Evolutionary conservation across 2,113 vertebrate species (phyloP).

Genomic region (Daboia siamensis): DNA sequence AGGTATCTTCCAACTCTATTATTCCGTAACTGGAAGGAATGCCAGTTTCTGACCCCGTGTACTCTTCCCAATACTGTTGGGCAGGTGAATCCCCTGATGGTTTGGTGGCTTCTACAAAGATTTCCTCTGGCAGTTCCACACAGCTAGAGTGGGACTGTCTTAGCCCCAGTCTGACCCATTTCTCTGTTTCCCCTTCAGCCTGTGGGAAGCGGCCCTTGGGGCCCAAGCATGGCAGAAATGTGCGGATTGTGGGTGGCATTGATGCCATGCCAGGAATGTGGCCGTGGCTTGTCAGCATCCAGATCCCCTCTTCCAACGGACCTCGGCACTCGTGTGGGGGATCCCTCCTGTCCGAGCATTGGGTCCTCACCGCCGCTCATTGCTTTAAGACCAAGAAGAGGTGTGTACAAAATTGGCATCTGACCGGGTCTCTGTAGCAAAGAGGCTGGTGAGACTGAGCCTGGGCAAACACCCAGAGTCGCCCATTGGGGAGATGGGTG

Average conservation of each 20-base stretch:
- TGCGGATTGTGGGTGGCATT: conserved; percentile 30
- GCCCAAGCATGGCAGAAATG: not conserved
- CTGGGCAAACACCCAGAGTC: no score
- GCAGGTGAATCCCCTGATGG: not conserved
- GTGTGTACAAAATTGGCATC: not conserved
- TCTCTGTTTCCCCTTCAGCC: not conserved
- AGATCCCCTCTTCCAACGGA: conserved; percentile 25
- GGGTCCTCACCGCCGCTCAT: conserved; percentile 53
- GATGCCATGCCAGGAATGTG: conserved; percentile 37
- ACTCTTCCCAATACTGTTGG: not conserved
- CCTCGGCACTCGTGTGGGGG: conserved; percentile 45
- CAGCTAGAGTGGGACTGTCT: not conserved
- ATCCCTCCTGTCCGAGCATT: conserved; percentile 24
- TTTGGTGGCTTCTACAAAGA: not conserved
- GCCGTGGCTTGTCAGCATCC: conserved; percentile 55
- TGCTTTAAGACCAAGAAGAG: conserved; percentile 46
- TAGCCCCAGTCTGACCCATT: not conserved
- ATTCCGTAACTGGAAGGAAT: not conserved
- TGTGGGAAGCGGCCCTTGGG: conserved; percentile 42
- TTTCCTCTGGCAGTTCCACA: not conserved
- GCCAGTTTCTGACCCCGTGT: no score
- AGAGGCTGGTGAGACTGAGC: not conserved
- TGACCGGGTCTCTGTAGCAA: no score
- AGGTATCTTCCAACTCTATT: no score
- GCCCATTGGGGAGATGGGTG: no score